Base-by-base conservation (phyloP, 2,113 vertebrate genomes). In the Halichoeres trimaculatus region DNA sequence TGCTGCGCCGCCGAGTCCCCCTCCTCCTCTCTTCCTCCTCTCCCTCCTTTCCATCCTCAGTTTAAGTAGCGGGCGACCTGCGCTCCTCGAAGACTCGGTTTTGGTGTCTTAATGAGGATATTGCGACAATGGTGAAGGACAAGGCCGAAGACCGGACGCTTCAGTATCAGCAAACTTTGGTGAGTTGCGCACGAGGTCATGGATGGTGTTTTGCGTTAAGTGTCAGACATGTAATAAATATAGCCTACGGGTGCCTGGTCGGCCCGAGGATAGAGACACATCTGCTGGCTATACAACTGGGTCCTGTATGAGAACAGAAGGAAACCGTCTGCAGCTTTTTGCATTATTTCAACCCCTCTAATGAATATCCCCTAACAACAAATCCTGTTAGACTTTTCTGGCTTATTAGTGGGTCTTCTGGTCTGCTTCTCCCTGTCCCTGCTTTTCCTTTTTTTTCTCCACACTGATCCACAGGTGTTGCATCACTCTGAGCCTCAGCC, bases 141-240 rank as follows among this genome's bases (percentile, higher is more conserved):
- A 92, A 92, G 71, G 77, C 74, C 53, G 89, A 86, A 48, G 74
- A 93, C 65, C 88, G 80, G 63, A 89, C 90, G 62, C 91, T 94
- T 40, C 92, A 92, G 71, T 94, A 93, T 23, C 93, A 94, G 86
- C 93, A 94, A 94, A 94, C 92, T 93, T 92, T 94, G 92, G 93
- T 94, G 90, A 94, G 93, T 91, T 85, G 58, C 14, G 20, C 40
- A 72, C 73, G 67, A 75, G 71, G 57, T 74, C 53, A 60, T 38
- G 4, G 36, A 58, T 59, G 38, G 14, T 53, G 74, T 20, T 43
- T 45, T 16, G 36, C 53, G 69, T 66, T 47, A 69, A 57, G 60
- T 55, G 47, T 62, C 22, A 40, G 23, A 20, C 45, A 54, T 59
- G 59, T 4, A 2, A 1, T 40, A 20, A 14, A 30, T 1, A 6